Evolutionary conservation across 2,797 vertebrate species (phyloP).

Genomic region (Bucorvus abyssinicus): DNA sequence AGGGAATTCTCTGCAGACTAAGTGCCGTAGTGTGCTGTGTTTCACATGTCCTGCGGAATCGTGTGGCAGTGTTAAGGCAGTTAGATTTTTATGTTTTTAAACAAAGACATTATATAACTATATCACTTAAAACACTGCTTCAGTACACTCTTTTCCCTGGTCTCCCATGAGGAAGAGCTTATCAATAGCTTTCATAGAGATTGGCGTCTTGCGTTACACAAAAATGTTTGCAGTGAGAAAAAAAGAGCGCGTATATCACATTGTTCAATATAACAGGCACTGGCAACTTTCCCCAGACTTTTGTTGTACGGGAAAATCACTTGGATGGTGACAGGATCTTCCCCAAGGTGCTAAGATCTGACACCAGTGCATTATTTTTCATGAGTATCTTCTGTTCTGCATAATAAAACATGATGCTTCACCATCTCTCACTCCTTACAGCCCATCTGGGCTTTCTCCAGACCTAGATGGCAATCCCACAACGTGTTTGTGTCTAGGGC

Average conservation of each 20-base stretch:
- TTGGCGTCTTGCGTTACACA: neutral
- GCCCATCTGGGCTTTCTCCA: neutral
- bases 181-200: constrained; percentile 13
- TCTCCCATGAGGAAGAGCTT: constrained; percentile 12
- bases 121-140: constrained; percentile 44
- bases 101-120: constrained; percentile 52
- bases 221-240: neutral
- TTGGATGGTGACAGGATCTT: constrained; percentile 44
- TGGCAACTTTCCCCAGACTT: constrained; percentile 49
- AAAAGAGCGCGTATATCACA: neutral
- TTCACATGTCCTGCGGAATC: constrained; percentile 45
- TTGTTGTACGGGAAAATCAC: neutral
- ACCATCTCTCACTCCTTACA: neutral
- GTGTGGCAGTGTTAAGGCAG: constrained; percentile 26
- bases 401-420: neutral
- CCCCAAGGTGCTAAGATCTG: constrained; percentile 31
- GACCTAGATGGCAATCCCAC: neutral
- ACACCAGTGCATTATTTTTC: constrained; percentile 8
- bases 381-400: neutral
- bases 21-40: constrained; percentile 16
- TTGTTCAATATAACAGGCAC: neutral
- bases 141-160: neutral
- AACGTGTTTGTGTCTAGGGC: accelerated
- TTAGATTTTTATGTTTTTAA: constrained; percentile 62
- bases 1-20: constrained; percentile 71